Evolutionary conservation across 53 echinoderm and acorn worm species (phyloP).

Genomic region (Stichopus horrens): DNA sequence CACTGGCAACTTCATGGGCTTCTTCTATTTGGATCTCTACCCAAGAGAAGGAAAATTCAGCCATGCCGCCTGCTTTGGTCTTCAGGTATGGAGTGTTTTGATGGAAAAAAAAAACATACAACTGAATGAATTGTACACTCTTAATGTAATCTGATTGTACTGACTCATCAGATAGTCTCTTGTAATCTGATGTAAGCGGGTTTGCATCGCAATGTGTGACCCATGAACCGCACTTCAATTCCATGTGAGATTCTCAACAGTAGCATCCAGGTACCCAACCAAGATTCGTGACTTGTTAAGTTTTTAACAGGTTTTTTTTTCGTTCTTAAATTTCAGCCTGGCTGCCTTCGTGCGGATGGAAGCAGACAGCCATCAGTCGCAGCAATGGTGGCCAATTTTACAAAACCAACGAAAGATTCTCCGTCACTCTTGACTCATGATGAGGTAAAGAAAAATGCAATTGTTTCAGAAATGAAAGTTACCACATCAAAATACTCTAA

Average conservation of each 20-base stretch:
- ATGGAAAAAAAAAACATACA: too few relatives aligned
- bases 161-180: too few relatives aligned
- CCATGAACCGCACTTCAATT: too few relatives aligned
- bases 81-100: constrained; percentile 57
- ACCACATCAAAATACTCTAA: too few relatives aligned
- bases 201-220: too few relatives aligned
- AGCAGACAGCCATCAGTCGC: constrained; percentile 79
- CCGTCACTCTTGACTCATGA: constrained; percentile 94
- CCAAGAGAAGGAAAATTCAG: constrained; percentile 98
- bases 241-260: too few relatives aligned
- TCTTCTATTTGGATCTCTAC: constrained; percentile 94
- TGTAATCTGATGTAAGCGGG: too few relatives aligned
- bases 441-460: constrained; percentile 56
- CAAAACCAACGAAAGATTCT: constrained; percentile 82
- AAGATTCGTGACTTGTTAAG: too few relatives aligned
- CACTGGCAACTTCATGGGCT: constrained; percentile 79
- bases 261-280: too few relatives aligned
- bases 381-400: constrained; percentile 99
- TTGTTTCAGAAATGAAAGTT: too few relatives aligned
- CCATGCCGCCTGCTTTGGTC: constrained; percentile 98
- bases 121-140: too few relatives aligned
- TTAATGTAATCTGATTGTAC: too few relatives aligned
- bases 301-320: background rate
- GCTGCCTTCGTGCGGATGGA: constrained; percentile 79
- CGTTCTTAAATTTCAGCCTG: constrained; percentile 59